These are phyloP conservation scores for Eretmocerus hayati DNA, from an alignment of 2,888 invertebrate species.

Conservation along the genomic window DNA sequence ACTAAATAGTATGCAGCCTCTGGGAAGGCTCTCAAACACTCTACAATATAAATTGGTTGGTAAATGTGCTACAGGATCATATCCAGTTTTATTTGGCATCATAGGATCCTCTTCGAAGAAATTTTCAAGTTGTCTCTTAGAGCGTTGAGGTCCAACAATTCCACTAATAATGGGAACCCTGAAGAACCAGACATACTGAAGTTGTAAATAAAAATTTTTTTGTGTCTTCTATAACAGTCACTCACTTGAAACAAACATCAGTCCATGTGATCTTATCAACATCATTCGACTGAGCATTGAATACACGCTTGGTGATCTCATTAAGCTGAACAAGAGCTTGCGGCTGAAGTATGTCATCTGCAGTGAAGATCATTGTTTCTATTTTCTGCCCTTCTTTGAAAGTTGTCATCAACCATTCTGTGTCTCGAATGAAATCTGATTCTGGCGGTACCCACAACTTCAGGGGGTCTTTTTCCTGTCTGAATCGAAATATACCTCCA, in stretches of 20 bases:
- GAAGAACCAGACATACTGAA: constrained; percentile 14
- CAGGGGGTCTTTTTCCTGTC: constrained; percentile 67
- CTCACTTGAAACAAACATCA: constrained; percentile 54
- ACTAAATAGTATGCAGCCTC: constrained; percentile 58
- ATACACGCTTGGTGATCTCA: constrained; percentile 51
- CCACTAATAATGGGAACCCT: constrained; percentile 40
- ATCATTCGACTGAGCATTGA: constrained; percentile 38
- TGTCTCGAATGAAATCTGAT: constrained; percentile 62
- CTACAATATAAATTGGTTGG: constrained; percentile 57
- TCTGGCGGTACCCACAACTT: constrained; percentile 71
- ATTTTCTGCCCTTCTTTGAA: constrained; percentile 59
- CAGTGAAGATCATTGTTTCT: constrained; percentile 58
- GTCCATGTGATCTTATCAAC: constrained; percentile 44
- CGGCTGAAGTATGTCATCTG: constrained; percentile 61
- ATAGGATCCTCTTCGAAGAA: constrained; percentile 37
- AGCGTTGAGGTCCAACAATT: constrained; percentile 24
- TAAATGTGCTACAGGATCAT: constrained; percentile 55
- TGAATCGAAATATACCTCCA: constrained; percentile 58
- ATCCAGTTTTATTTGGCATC: constrained; percentile 27
- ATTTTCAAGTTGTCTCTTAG: constrained; percentile 28
- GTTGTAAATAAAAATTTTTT: constrained; percentile 3
- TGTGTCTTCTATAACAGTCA: not conserved
- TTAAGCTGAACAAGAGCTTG: constrained; percentile 51
- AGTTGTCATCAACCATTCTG: constrained; percentile 64
- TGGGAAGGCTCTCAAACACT: constrained; percentile 56